Evolutionary conservation across 2,797 vertebrate species (phyloP).

Genomic region (Erethizon dorsatum): DNA sequence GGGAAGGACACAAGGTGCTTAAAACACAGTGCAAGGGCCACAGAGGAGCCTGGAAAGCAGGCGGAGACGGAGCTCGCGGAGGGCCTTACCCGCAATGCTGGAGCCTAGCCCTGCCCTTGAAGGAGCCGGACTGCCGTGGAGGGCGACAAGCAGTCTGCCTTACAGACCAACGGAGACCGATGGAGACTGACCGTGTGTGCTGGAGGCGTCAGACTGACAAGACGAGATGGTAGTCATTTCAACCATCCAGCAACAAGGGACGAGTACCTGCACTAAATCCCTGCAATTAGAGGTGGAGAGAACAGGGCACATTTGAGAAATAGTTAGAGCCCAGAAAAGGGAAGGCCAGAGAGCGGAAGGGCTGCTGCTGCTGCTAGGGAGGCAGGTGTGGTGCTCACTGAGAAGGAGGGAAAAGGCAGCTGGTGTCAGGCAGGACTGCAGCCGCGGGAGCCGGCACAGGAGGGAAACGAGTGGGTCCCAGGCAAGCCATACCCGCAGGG

Average conservation of each 20-base stretch:
- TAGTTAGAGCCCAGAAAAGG: not conserved
- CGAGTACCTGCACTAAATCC: not conserved
- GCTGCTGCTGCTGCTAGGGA: no score
- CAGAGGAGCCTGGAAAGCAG: not conserved
- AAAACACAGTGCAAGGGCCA: not conserved
- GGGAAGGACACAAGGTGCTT: not conserved
- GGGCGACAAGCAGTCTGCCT: not conserved
- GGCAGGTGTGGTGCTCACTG: not conserved
- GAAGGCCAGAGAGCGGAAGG: not conserved
- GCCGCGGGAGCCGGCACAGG: not conserved
- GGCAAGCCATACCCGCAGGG: not conserved
- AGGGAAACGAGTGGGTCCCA: not conserved
- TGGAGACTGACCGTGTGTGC: not conserved
- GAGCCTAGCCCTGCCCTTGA: not conserved
- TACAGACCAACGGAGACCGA: not conserved
- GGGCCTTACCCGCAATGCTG: no score
- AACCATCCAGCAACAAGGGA: not conserved
- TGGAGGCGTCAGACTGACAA: not conserved
- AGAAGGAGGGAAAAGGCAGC: not conserved
- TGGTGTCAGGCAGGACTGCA: not conserved
- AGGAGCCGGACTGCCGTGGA: not conserved
- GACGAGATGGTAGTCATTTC: not conserved
- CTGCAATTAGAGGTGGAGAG: not conserved
- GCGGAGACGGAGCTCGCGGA: not conserved
- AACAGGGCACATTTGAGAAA: not conserved